Percentiles rank a stretch among this genome's conserved stretches.
These are phyloP conservation scores for Semaprochilodus insignis DNA, from an alignment of 2,797 vertebrate genomes.

Conservation along the genomic window DNA sequence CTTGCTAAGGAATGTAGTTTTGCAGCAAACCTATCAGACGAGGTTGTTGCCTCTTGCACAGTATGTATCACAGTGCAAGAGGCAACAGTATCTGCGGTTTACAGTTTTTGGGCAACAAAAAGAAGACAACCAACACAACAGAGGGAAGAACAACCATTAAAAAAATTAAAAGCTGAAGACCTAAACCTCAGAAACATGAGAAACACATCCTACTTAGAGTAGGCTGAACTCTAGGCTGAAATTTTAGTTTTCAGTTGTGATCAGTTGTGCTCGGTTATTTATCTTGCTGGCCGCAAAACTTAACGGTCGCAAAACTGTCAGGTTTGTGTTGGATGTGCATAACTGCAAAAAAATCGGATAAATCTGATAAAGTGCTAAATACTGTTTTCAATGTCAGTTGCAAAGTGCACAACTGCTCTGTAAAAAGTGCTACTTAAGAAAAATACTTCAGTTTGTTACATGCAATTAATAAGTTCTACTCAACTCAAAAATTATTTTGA, in stretches of 20 bases:
- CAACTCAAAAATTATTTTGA: too few species aligned
- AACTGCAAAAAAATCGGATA: too few species aligned
- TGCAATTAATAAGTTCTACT: too few species aligned
- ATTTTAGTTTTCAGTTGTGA: not conserved
- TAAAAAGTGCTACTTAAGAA: too few species aligned
- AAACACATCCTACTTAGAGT: too few species aligned
- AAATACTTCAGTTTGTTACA: too few species aligned
- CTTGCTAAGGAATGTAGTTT: not conserved
- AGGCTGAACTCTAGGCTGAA: too few species aligned
- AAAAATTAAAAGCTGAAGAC: not conserved
- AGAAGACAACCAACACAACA: not conserved
- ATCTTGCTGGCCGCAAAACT: not conserved
- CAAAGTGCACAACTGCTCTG: not conserved
- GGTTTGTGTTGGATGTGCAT: not conserved
- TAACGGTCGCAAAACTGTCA: too few species aligned
- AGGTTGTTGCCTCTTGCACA: not conserved
- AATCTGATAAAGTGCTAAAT: not conserved
- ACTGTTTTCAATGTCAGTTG: not conserved
- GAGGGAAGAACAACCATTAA: not conserved
- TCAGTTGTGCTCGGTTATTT: not conserved
- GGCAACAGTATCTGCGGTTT: too few species aligned
- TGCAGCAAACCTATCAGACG: too few species aligned
- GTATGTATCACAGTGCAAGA: too few species aligned
- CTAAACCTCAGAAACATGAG: not conserved
- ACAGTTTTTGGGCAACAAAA: not conserved